A percentile compares a stretch with the other conserved stretches of the same genome.
These are phyloP conservation scores for Ypsolopha scabrella DNA, from an alignment of 2,888 invertebrate genomes.

Conservation along the genomic window DNA sequence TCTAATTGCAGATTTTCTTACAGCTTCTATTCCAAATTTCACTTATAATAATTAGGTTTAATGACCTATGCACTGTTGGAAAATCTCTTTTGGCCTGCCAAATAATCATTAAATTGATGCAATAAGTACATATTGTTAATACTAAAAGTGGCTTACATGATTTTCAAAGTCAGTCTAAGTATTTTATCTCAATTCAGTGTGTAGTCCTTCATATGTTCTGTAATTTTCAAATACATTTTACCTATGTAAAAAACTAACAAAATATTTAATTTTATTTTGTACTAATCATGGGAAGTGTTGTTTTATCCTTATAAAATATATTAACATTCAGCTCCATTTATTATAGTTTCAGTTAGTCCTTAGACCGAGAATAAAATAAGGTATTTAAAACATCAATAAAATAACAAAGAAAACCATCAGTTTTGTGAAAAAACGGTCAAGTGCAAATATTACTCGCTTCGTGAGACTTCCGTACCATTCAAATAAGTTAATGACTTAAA, in stretches of 20 bases:
- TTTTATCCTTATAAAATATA: slow-evolving; percentile 71
- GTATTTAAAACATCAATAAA: too few species aligned
- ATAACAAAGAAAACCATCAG: too few species aligned
- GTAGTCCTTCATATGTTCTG: slow-evolving; percentile 70
- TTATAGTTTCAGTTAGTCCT: slow-evolving; percentile 59
- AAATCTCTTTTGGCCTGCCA: slow-evolving; percentile 71
- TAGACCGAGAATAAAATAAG: too few species aligned
- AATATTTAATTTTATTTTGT: slow-evolving; percentile 71
- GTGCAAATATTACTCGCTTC: too few species aligned
- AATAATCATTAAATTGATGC: slow-evolving; percentile 61
- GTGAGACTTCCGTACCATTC: too few species aligned
- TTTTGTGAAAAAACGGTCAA: too few species aligned
- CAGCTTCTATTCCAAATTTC: slow-evolving; percentile 69
- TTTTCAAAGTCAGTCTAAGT: slow-evolving; percentile 65
- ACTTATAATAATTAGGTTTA: slow-evolving; percentile 61
- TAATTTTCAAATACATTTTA: slow-evolving; percentile 68
- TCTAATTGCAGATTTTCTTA: slow-evolving; percentile 71
- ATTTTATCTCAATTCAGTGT: slow-evolving; percentile 70
- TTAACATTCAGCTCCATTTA: slow-evolving; percentile 70
- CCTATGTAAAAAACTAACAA: slow-evolving; percentile 69
- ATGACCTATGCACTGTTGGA: slow-evolving; percentile 68
- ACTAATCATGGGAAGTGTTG: slow-evolving; percentile 72
- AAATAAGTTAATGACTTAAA: too few species aligned
- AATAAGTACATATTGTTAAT: slow-evolving; percentile 68
- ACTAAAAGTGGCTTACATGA: slow-evolving; percentile 68